Conservation (phyloP, 2,113 vertebrate species). For the Brachyhypopomus occidentalis region DNA sequence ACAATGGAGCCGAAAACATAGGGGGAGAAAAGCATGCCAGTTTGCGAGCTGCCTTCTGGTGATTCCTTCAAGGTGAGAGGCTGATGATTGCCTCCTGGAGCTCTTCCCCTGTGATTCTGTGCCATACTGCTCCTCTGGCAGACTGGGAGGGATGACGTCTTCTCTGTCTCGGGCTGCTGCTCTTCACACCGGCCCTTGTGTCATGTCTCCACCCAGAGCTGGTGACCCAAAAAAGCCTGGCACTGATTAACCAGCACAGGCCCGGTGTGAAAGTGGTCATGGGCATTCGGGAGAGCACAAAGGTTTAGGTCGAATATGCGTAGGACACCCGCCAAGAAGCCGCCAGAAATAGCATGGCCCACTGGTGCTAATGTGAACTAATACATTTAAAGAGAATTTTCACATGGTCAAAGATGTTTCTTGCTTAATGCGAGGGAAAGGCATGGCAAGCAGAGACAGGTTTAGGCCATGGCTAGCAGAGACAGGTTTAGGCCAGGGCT, state of each 20-base stretch:
- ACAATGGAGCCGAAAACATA: slow-evolving; percentile 3
- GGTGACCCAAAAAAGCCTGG: slow-evolving; percentile 40
- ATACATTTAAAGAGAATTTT: neutral
- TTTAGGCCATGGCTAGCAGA: too few relatives aligned
- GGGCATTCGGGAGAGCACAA: slow-evolving; percentile 24
- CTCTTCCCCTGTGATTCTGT: neutral
- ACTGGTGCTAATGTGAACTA: neutral
- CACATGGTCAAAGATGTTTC: neutral
- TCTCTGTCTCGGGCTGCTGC: slow-evolving; percentile 1
- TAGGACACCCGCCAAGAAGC: slow-evolving; percentile 33
- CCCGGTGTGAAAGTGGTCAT: neutral
- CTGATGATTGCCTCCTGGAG: neutral
- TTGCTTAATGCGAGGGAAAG: neutral
- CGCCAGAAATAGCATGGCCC: slow-evolving; percentile 21
- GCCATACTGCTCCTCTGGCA: slow-evolving; percentile 15
- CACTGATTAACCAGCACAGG: neutral
- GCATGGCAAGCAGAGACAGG: neutral
- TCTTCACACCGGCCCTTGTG: slow-evolving; percentile 17
- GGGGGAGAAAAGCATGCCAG: neutral
- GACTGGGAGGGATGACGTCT: slow-evolving; percentile 1
- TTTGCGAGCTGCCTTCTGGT: neutral
- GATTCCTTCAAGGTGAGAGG: slow-evolving; percentile 15
- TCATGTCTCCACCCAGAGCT: slow-evolving; percentile 12
- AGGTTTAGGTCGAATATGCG: slow-evolving; percentile 24
- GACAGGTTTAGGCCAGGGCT: too few relatives aligned